A percentile compares a stretch with the other conserved stretches of the same genome.
These are phyloP conservation scores for Nothobranchius kuhntae DNA, from an alignment of 2,113 vertebrate genomes.

Conservation along the genomic window DNA sequence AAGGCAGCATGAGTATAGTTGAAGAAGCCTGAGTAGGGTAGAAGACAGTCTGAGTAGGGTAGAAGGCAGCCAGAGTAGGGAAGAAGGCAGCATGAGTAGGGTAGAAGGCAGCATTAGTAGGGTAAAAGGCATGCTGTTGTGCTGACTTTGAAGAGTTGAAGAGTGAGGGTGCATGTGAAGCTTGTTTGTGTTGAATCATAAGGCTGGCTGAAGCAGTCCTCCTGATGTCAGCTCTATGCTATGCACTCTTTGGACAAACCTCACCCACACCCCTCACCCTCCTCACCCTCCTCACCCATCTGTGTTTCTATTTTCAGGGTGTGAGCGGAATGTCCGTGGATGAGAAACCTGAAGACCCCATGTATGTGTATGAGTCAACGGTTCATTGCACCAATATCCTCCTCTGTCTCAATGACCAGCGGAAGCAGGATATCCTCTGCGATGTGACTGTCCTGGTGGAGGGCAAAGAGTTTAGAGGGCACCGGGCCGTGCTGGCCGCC, in stretches of 20 bases:
- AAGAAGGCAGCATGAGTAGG: no score
- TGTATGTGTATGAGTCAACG: slow-evolving; percentile 99
- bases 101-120: no score
- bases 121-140: no score
- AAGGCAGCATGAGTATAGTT: no score
- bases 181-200: slow-evolving; percentile 50
- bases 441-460: slow-evolving; percentile 97
- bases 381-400: slow-evolving; percentile 99
- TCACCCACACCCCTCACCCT: slow-evolving; percentile 28
- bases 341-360: slow-evolving; percentile 99
- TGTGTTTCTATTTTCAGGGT: slow-evolving; percentile 86
- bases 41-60: no score
- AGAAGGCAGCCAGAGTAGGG: no score
- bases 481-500: slow-evolving; percentile 96
- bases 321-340: slow-evolving; percentile 99
- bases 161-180: slow-evolving; percentile 22
- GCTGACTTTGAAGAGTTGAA: slow-evolving; percentile 9
- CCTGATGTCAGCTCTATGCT: slow-evolving; percentile 62
- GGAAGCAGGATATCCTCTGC: slow-evolving; percentile 99
- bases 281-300: slow-evolving; percentile 57
- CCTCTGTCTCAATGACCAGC: slow-evolving; percentile 99
- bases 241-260: slow-evolving; percentile 48
- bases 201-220: slow-evolving; percentile 37
- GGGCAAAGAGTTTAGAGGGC: slow-evolving; percentile 97
- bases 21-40: no score